A percentile compares a stretch with the other conserved stretches of the same genome.
Evolutionary conservation across 2,113 vertebrate species (phyloP).

Genomic region (Gopherus flavomarginatus): DNA sequence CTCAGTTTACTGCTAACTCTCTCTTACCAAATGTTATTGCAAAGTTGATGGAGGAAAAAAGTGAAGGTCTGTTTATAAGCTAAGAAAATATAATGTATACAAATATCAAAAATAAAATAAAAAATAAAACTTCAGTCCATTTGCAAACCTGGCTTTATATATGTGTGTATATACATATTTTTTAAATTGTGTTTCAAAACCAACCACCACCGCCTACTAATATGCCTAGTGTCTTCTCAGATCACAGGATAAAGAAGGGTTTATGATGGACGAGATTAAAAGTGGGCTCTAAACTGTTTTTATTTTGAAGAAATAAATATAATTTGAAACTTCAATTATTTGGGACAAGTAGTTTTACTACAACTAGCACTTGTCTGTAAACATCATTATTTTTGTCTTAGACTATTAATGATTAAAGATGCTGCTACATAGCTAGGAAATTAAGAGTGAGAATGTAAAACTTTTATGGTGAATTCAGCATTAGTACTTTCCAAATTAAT

Average conservation of each 20-base stretch:
- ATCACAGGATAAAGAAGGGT: neutral
- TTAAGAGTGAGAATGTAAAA: neutral
- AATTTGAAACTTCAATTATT: neutral
- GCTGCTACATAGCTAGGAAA: neutral
- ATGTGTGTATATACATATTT: accelerated
- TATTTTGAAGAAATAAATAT: neutral
- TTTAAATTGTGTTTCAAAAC: neutral
- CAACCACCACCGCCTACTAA: accelerated
- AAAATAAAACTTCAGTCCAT: neutral
- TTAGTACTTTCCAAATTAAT: slow-evolving; percentile 2
- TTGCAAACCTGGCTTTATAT: neutral
- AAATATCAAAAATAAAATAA: neutral
- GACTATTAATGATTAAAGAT: neutral
- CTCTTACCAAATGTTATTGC: neutral
- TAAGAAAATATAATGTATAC: neutral
- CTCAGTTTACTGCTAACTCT: neutral
- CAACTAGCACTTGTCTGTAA: neutral
- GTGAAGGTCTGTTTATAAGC: neutral
- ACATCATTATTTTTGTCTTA: neutral
- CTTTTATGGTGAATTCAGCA: neutral
- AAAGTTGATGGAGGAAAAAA: neutral
- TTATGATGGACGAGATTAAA: neutral
- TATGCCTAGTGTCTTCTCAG: accelerated
- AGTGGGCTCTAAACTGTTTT: neutral
- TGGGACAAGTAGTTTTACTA: neutral